Base-by-base conservation (phyloP, 2,113 vertebrate species). In the human region DNA sequence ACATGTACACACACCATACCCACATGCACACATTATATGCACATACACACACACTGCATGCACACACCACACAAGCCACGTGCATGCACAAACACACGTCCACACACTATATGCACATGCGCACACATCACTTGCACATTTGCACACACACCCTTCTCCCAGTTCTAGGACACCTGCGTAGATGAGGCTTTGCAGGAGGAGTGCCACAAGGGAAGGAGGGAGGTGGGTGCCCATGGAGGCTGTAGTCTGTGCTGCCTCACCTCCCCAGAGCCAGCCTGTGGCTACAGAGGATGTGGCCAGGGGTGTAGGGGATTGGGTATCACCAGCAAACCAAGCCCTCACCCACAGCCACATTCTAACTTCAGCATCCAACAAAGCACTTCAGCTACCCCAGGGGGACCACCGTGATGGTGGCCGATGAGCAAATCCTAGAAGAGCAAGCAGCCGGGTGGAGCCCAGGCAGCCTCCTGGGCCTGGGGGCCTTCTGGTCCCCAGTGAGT, bases 171-270 rank as follows among this genome's bases (percentile, higher is more conserved):
- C 22, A 43, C 64, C 68, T 70, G 13, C 16, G 12, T 40, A n/a
- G 27, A 59, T 27, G n/a, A 61, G 30, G 27, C 32, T 32, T 32
- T 48, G 57, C n/a, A 27, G 57, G 45, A 93, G 30, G 35, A 57
- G 50, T 5, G 5, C 40, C 43, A 50, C 0, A 1, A 2, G 6
- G 45, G 66, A 79, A 1, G 22, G 22, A 40, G 9, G 25, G 18
- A 27, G 14, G 11, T 6, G 16, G 64, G 45, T 10, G 2, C 38
- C 6, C 43, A 20, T 14, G 16, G 66, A 59, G 55, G 32, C 48
- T 76, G 9, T 17, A 7, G 27, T 16, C 61, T 38, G 27, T 81
- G 55, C 3, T 4, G 12, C 25, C 11, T 61, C 59, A 64, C 59
- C 25, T 30, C 61, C 27, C 61, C 27, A 61, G 43, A n/a, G 40